Evolutionary conservation across 2,113 vertebrate genomes (phyloP).

Genomic region (Microtus montanus): DNA sequence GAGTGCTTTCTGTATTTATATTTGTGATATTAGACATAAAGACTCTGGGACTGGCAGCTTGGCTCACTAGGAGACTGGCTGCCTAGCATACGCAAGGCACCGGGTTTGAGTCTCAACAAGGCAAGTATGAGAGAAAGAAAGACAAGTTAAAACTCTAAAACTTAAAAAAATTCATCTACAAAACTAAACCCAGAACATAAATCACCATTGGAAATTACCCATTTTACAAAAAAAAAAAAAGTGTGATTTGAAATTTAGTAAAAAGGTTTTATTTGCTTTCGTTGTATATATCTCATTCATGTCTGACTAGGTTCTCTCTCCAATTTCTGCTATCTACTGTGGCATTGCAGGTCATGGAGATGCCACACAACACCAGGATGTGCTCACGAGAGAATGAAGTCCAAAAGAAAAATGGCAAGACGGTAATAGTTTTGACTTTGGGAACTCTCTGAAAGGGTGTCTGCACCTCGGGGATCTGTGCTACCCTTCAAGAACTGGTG

Average conservation of each 20-base stretch:
- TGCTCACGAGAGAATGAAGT: neutral
- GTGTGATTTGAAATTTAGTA: neutral
- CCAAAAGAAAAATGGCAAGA: neutral
- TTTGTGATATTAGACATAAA: constrained; percentile 30
- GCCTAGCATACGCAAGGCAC: neutral
- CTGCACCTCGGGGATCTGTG: neutral
- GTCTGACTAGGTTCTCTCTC: neutral
- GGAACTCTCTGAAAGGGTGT: neutral
- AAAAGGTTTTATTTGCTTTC: neutral
- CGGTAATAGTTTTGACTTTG: neutral
- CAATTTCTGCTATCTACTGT: neutral
- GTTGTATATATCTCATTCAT: neutral
- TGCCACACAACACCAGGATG: neutral
- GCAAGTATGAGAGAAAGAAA: neutral
- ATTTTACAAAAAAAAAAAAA: constrained; percentile 52
- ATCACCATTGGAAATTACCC: neutral
- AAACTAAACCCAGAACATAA: neutral
- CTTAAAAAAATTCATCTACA: constrained; percentile 15
- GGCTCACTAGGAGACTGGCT: neutral
- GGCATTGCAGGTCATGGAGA: accelerated
- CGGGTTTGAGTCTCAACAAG: neutral
- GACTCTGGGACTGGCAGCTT: neutral
- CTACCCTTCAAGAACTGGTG: neutral
- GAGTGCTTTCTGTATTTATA: neutral
- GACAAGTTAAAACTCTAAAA: neutral